Evolutionary conservation across 2,113 vertebrate species (phyloP), one percentile per base, ranked within the genome.

Genomic region (Agapornis roseicollis): DNA sequence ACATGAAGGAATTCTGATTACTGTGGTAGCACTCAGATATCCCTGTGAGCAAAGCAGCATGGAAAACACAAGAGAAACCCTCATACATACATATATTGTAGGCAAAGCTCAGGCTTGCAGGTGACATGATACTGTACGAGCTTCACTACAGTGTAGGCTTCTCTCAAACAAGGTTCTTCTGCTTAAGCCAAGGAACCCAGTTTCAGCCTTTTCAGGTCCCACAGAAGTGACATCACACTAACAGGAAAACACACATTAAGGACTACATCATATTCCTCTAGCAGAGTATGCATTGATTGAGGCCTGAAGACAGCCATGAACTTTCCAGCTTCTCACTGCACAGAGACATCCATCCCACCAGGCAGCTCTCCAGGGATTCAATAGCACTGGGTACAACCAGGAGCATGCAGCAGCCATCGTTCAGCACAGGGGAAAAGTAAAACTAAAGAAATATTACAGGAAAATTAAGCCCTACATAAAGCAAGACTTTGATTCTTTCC

Each of bases 1-100:
- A 50, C 64, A 58, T 24, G 41, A 9, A 76, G 89, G 91, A 91
- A 86, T 86, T 53, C 19, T 12, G 41, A 85, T 73, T 55, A 28
- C 81, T 69, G 24, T 25, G 56, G 90, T 6, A 90, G 90, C 85
- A 72, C 52, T 58, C 63, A 47, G 78, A 39, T 47, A 73, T 5
- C 20, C n/a, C 49, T 20, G 17, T 13, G 60, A 85, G 64, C 56
- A 33, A 68, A 60, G 44, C 64, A 66, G 60, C 37, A 20, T 2
- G 8, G 39, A 25, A 68, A 24, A 7, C 72, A 65, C 6, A 3
- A 20, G 50, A 71, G 11, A 19, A 60, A 46, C 25, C 39, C 29
- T 3, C 33, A n/a, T 1, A 11, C 16, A 7, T 2, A 10, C 28
- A 13, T 2, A 8, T 19, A 9, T 4, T 13, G 3, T 2, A 31